A percentile compares a stretch with the other conserved stretches of the same genome.
Evolutionary conservation across 2,888 invertebrate species (phyloP).

Genomic region (Tenthredo scrophulariae): DNA sequence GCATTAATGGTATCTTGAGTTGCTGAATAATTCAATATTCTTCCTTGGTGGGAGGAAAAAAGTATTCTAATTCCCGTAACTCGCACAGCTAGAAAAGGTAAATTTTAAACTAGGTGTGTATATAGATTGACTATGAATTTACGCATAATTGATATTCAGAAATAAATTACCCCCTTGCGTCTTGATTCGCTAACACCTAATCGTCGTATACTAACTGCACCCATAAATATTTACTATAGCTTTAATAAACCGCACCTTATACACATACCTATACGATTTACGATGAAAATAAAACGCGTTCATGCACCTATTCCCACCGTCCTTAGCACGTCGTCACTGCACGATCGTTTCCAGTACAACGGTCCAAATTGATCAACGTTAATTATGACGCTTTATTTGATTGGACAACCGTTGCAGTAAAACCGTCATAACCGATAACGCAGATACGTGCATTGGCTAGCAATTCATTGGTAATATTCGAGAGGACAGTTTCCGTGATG

Average conservation of each 20-base stretch:
- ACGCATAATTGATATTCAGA: neutral
- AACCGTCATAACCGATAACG: neutral
- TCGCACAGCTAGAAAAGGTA: neutral
- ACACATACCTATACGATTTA: slow-evolving; percentile 2
- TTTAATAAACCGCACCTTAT: neutral
- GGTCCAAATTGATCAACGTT: slow-evolving; percentile 16
- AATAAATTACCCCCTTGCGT: neutral
- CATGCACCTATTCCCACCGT: neutral
- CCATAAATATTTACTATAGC: neutral
- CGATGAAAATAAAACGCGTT: neutral
- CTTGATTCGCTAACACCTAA: neutral
- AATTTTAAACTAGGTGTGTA: neutral
- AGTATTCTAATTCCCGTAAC: slow-evolving; percentile 15
- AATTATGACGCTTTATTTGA: slow-evolving; percentile 17
- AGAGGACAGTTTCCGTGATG: neutral
- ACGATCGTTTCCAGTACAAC: neutral
- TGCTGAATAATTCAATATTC: slow-evolving; percentile 65
- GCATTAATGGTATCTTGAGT: slow-evolving; percentile 60
- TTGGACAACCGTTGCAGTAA: neutral
- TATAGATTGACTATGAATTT: neutral
- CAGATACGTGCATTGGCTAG: neutral
- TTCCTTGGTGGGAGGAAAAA: slow-evolving; percentile 18
- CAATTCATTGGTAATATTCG: neutral
- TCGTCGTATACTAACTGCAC: neutral
- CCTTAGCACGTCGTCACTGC: slow-evolving; percentile 5